Base-by-base conservation (phyloP, 2,888 invertebrate genomes). In the Corbicula japonica region DNA sequence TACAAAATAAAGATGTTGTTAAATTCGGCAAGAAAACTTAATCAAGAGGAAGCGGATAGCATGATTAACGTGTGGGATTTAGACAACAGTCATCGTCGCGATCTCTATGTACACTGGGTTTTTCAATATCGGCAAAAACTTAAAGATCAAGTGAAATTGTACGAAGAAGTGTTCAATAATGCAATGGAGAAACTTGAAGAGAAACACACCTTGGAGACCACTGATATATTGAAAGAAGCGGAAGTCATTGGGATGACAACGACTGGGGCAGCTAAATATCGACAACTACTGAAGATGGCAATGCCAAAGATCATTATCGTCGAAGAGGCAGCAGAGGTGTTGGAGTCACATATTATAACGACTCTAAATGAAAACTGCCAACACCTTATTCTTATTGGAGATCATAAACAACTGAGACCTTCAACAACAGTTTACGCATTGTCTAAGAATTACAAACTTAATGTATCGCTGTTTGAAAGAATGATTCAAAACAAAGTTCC, bases 381-480 rank as follows among this genome's bases (percentile, higher is more conserved):
- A 91, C 98, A 98, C 92, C 95, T 97, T 0, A 96, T 98, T 88
- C 94, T 98, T 18, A 97, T 98, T 80, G 97, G 92, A 52, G 97
- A 97, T 93, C 97, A 97, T 91, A 95, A 96, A 91, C 97, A 98
- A 90, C 94, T 98, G 0, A 94, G 96, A 35, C 97, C 97, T 0
- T 95, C 95, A 23, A 95, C 96, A 0, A 95, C 96, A 0, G 96
- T 96, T 78, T 96, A 95, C 91, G 94, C 95, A 56, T 93, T 97
- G 70, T 96, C 96, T 1, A 95, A 94, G 87, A 92, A 95, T 34
- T 96, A 95, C 90, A 95, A 96, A 50, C 92, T 97, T 74, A 96
- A 97, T 77, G 94, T 97, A 63, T 97, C 97, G 0, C 94, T 97
- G 6, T 97, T 97, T 93, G 97, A 97, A 89, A 95, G 97, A 8